A percentile compares a stretch with the other conserved stretches of the same genome.
phyloP scores from a whole-genome alignment of 2,888 invertebrate genomes.

The Dinocampus coccinellae region DNA sequence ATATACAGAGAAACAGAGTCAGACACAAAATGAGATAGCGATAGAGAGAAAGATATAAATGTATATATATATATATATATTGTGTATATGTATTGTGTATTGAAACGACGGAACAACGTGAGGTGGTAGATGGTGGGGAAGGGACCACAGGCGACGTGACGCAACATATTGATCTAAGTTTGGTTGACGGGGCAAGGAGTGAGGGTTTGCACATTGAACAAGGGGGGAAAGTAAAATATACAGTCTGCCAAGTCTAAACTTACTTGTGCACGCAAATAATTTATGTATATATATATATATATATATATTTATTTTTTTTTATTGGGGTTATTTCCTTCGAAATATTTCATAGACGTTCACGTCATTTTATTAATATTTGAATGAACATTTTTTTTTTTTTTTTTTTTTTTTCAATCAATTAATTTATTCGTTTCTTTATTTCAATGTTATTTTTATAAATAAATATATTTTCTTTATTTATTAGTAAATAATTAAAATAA shows the following conservation, averaged over 20 bases:
- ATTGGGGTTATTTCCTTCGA: not conserved
- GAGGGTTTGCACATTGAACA: conserved; percentile 16
- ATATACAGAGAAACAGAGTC: not conserved
- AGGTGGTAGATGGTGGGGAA: conserved; percentile 46
- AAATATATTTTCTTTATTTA: no score
- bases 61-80: conserved; percentile 32
- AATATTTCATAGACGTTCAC: no score
- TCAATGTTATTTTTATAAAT: no score
- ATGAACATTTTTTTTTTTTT: no score
- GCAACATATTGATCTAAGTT: conserved; percentile 69
- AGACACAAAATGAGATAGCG: no score
- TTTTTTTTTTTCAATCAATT: no score
- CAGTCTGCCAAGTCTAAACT: conserved; percentile 28
- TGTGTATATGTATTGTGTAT: conserved; percentile 31
- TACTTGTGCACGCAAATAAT: conserved; percentile 28
- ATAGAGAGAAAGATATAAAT: not conserved
- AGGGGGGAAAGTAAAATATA: conserved; percentile 30
- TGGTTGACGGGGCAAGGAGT: conserved; percentile 47
- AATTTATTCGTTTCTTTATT: no score
- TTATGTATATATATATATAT: no score
- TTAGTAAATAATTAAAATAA: no score
- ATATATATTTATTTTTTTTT: no score
- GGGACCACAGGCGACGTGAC: conserved; percentile 63
- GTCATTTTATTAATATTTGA: no score
- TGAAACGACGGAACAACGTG: conserved; percentile 33